Evolutionary conservation across 2,888 invertebrate genomes (phyloP), one percentile per base, ranked within the genome.

Genomic region (Icerya purchasi): DNA sequence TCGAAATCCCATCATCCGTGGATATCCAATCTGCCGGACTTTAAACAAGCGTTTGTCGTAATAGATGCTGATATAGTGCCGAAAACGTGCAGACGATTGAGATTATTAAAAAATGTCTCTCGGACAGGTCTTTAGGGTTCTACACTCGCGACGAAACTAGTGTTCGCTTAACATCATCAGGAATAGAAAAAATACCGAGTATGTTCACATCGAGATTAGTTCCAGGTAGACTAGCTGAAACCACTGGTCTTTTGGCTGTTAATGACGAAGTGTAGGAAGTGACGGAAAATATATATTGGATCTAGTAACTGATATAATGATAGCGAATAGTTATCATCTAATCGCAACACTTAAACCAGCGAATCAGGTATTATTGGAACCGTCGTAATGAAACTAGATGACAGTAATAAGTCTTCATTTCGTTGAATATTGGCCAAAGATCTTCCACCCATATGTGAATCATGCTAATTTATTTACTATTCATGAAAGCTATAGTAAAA

Each of bases 291-390:
- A 98, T 75, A 93, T 93, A 1, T 74, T 99, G 23, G 97, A 99
- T 74, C 93, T 94, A 80, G 96, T 98, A 60, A 98, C 98, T 0
- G 98, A 98, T 73, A 98, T 98, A 98, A 98, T 99, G 98, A 94
- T 99, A 58, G 98, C 98, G 22, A 99, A 98, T 75, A 94, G 94
- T 61, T 91, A 92, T 57, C 98, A 98, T 76, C 79, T 98, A 66
- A 98, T 98, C 68, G 91, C 99, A 67, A 98, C 98, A 1, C 97
- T 97, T 20, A 93, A 96, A 69, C 98, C 98, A 57, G 96, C 96
- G 61, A 98, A 98, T 77, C 96, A 96, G 75, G 79, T n/a, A n/a
- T n/a, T n/a, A n/a, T n/a, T n/a, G n/a, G n/a, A n/a, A n/a, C n/a
- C n/a, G n/a, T n/a, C n/a, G n/a, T n/a, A n/a, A 89, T 22, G 22